These are phyloP conservation scores for Triops longicaudatus DNA, from an alignment of 1,140 invertebrate genomes.

Conservation along the genomic window DNA sequence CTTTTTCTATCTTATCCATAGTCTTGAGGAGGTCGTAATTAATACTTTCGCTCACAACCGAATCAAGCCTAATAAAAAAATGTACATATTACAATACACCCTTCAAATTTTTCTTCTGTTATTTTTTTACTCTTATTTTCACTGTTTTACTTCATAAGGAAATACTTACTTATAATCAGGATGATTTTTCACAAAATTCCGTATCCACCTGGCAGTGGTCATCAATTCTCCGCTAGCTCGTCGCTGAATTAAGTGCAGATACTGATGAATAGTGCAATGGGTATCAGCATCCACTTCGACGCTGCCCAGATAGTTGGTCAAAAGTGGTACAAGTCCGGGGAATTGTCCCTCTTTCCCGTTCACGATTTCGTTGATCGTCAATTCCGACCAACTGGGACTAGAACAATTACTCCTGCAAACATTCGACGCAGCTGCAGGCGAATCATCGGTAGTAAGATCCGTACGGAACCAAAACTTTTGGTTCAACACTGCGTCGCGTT, in stretches of 20 bases:
- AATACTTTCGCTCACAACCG: constrained; percentile 75
- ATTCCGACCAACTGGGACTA: constrained; percentile 50
- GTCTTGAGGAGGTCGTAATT: constrained; percentile 86
- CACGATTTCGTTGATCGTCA: constrained; percentile 93
- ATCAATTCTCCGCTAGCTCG: constrained; percentile 75
- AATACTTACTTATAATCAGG: constrained; percentile 60
- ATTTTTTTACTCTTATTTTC: no score
- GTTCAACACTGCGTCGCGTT: constrained; percentile 68
- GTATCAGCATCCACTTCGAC: constrained; percentile 94
- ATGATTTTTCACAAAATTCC: constrained; percentile 81
- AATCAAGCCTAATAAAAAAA: constrained; percentile 65
- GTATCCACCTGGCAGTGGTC: constrained; percentile 86
- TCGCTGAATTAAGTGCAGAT: constrained; percentile 85
- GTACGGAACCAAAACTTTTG: constrained; percentile 88
- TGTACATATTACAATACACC: constrained; percentile 29
- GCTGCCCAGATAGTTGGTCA: constrained; percentile 81
- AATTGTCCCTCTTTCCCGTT: constrained; percentile 91
- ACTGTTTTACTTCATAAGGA: no score
- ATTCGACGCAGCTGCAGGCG: not conserved
- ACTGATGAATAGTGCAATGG: constrained; percentile 81
- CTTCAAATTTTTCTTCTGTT: no score
- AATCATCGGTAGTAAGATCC: constrained; percentile 46
- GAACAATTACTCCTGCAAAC: constrained; percentile 30
- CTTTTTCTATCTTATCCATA: constrained; percentile 61
- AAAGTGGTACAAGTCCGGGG: constrained; percentile 87